A percentile compares a stretch with the other conserved stretches of the same genome.
phyloP scores from a whole-genome alignment of 2,797 vertebrate genomes.

The Craterocephalus amniculus region DNA sequence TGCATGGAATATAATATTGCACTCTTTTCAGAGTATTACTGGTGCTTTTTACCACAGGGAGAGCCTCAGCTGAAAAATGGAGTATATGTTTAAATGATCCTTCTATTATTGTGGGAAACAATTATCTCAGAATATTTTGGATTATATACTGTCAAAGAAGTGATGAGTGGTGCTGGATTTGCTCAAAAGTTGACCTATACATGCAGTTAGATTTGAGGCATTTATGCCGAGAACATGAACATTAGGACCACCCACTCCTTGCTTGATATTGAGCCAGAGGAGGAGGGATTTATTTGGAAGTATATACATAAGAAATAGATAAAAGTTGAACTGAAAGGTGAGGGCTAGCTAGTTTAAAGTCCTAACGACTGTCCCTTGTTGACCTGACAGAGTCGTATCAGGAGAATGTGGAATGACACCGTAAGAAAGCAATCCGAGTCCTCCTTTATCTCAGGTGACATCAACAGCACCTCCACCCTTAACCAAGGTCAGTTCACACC shows the following conservation, averaged over 20 bases:
- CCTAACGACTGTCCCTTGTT: slow-evolving; percentile 83
- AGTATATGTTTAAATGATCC: slow-evolving; percentile 20
- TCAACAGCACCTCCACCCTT: slow-evolving; percentile 99
- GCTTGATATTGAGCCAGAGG: slow-evolving; percentile 7
- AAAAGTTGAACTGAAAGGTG: slow-evolving; percentile 62
- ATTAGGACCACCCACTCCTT: background rate
- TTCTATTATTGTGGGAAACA: slow-evolving; percentile 39
- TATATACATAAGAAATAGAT: slow-evolving; percentile 40
- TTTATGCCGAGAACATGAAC: slow-evolving; percentile 1
- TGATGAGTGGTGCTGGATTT: slow-evolving; percentile 22
- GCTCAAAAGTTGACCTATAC: slow-evolving; percentile 21
- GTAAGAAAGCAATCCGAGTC: slow-evolving; percentile 99
- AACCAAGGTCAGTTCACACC: slow-evolving; percentile 97
- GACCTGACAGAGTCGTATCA: slow-evolving; percentile 96
- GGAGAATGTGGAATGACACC: slow-evolving; percentile 99
- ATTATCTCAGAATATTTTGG: slow-evolving; percentile 22
- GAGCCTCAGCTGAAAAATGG: slow-evolving; percentile 34
- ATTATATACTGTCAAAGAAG: slow-evolving; percentile 12
- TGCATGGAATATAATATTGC: slow-evolving; percentile 64
- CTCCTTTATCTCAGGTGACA: slow-evolving; percentile 99
- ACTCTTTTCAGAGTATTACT: slow-evolving; percentile 59
- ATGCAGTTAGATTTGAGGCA: slow-evolving; percentile 21
- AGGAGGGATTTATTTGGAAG: slow-evolving; percentile 10
- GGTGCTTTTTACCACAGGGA: slow-evolving; percentile 44
- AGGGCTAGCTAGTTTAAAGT: slow-evolving; percentile 60